Conservation (phyloP, 2,113 vertebrate species). For the Cromileptes altivelis region DNA sequence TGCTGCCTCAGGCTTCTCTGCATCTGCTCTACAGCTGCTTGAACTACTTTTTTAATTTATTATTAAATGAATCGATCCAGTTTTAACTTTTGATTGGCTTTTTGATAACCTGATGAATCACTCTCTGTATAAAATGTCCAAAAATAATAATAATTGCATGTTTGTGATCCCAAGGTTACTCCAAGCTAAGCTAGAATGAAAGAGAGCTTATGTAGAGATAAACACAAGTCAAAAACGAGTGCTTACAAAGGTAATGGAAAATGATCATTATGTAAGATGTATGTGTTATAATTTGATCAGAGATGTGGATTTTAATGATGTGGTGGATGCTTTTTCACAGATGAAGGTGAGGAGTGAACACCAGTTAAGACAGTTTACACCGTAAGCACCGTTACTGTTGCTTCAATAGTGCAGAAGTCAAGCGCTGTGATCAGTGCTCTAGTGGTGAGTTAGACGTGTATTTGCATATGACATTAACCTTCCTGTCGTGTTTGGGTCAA, state of each 20-base stretch:
- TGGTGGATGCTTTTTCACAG: not conserved
- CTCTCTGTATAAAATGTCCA: not conserved
- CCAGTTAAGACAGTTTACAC: not conserved
- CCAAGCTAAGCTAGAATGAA: too few species aligned
- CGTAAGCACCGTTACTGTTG: too few species aligned
- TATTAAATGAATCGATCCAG: not conserved
- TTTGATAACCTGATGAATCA: not conserved
- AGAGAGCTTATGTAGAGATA: not conserved
- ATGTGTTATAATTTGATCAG: not conserved
- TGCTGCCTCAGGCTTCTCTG: constrained; percentile 1
- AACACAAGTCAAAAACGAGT: not conserved
- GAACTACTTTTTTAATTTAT: not conserved
- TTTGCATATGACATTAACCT: not conserved
- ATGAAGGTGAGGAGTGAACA: not conserved
- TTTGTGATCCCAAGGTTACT: not conserved
- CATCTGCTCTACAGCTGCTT: constrained; percentile 30
- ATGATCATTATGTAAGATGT: not conserved
- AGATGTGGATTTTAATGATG: not conserved
- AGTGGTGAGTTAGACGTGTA: not conserved
- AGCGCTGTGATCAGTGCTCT: not conserved
- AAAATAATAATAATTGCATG: not conserved
- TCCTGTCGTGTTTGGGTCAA: too few species aligned
- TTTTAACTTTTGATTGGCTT: not conserved
- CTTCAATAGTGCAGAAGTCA: not conserved
- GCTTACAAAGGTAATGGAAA: not conserved